phyloP scores from a whole-genome alignment of 2,888 invertebrate genomes.

The Drosophila cognata region DNA sequence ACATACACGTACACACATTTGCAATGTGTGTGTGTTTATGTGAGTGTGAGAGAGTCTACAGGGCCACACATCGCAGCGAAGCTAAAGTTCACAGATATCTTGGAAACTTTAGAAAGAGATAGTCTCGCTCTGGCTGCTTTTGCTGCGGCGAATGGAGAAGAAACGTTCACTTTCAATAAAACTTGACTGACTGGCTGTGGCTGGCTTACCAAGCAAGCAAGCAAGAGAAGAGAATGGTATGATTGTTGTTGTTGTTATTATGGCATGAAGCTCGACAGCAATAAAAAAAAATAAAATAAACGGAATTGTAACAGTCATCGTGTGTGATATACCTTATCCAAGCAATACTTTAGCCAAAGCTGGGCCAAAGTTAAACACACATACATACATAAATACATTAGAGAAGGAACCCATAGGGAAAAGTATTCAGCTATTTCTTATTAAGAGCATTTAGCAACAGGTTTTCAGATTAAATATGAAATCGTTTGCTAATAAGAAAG shows the following conservation, averaged over 20 bases:
- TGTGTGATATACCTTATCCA: conserved; percentile 14
- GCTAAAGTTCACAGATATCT: conserved; percentile 76
- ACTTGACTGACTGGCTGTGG: conserved; percentile 75
- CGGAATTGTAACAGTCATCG: conserved; percentile 30
- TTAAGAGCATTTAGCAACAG: conserved; percentile 3
- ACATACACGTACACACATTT: conserved; percentile 15
- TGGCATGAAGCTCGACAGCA: conserved; percentile 52
- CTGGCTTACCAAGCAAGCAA: conserved; percentile 24
- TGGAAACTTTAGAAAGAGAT: conserved; percentile 72
- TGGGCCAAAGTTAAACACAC: conserved; percentile 8
- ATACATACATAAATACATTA: conserved; percentile 22
- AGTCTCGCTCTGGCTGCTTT: conserved; percentile 64
- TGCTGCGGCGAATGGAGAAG: conserved; percentile 66
- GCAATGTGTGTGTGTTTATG: conserved; percentile 12
- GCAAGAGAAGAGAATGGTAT: conserved; percentile 63
- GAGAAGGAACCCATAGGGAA: conserved; percentile 1
- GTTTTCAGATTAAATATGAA: conserved; percentile 5
- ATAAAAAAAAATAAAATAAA: conserved; percentile 21
- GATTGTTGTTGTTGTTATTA: conserved; percentile 27
- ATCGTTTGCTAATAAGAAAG: conserved; percentile 5
- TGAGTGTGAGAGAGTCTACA: conserved; percentile 48
- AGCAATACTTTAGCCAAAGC: conserved; percentile 20
- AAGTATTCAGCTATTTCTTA: conserved; percentile 9
- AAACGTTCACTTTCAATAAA: conserved; percentile 78
- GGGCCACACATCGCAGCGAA: conserved; percentile 68